Percentiles rank a stretch among this genome's conserved stretches.
Evolutionary conservation across 2,888 invertebrate genomes (phyloP).

Genomic region (Temnothorax ravouxi): DNA sequence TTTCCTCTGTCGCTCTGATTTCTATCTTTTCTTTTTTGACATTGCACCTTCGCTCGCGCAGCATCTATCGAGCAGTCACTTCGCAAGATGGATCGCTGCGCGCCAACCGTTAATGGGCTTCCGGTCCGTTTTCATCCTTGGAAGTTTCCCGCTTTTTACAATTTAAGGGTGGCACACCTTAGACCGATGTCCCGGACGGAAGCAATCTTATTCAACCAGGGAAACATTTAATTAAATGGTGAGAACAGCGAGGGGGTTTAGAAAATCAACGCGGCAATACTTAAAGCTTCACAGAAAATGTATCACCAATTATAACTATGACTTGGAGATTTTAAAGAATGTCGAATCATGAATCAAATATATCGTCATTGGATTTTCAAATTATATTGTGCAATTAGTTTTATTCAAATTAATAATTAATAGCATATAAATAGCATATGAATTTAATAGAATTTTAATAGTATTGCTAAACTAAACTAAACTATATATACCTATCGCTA

Average conservation of each 20-base stretch:
- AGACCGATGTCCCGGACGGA: slow-evolving; percentile 46
- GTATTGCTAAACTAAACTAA: background rate
- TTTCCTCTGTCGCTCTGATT: slow-evolving; percentile 4
- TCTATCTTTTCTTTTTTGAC: slow-evolving; percentile 32
- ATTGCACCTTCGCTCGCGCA: slow-evolving; percentile 53
- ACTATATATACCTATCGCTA: background rate
- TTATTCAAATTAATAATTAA: background rate
- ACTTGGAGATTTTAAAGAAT: background rate
- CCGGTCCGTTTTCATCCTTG: slow-evolving; percentile 57
- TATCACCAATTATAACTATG: background rate
- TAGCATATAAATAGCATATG: background rate
- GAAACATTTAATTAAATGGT: slow-evolving; percentile 49
- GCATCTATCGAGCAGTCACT: slow-evolving; percentile 66
- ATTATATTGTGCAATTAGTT: background rate
- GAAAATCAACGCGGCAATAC: background rate
- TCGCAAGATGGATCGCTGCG: slow-evolving; percentile 67
- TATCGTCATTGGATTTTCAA: background rate
- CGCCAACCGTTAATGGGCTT: slow-evolving; percentile 65
- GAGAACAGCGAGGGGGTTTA: background rate
- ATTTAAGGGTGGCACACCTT: slow-evolving; percentile 46
- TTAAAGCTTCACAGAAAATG: background rate
- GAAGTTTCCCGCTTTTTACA: slow-evolving; percentile 44
- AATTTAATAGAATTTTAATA: background rate
- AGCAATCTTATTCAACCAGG: slow-evolving; percentile 45
- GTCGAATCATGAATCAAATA: background rate